phyloP scores from a whole-genome alignment of 1,140 invertebrate genomes.

The Drosophila punjabiensis region DNA sequence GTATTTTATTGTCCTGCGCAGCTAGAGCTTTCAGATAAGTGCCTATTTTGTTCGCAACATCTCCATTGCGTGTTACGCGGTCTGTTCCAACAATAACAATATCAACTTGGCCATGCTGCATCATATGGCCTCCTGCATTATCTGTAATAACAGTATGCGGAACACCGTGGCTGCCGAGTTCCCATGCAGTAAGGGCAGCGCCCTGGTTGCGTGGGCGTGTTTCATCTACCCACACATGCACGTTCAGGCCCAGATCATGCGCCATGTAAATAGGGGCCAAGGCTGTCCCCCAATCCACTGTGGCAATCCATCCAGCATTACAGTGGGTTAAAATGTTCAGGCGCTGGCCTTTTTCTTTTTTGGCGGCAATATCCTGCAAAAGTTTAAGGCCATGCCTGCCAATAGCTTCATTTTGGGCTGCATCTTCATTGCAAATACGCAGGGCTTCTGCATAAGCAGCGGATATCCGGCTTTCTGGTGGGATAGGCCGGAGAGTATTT shows the following conservation, averaged over 20 bases:
- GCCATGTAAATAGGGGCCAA: not conserved
- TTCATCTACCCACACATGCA: slow-evolving; percentile 1
- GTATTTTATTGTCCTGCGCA: not conserved
- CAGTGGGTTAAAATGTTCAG: not conserved
- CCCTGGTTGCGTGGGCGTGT: not conserved
- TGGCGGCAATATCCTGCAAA: not conserved
- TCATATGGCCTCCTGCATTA: not conserved
- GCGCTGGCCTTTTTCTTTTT: not conserved
- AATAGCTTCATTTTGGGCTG: not conserved
- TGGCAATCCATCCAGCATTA: not conserved
- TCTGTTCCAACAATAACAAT: not conserved
- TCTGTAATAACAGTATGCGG: not conserved
- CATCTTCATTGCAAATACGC: not conserved
- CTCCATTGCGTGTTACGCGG: not conserved
- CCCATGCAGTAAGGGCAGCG: not conserved
- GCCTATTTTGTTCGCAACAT: not conserved
- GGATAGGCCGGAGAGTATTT: not conserved
- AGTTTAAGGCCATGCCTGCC: not conserved
- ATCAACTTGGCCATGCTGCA: not conserved
- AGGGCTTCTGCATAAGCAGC: not conserved
- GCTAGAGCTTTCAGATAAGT: not conserved
- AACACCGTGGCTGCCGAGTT: not conserved
- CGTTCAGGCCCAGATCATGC: not conserved
- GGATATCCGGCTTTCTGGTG: not conserved
- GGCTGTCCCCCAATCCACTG: not conserved